A percentile compares a stretch with the other conserved stretches of the same genome.
phyloP scores from a whole-genome alignment of 2,888 invertebrate genomes.

The Loripinus fragilis region DNA sequence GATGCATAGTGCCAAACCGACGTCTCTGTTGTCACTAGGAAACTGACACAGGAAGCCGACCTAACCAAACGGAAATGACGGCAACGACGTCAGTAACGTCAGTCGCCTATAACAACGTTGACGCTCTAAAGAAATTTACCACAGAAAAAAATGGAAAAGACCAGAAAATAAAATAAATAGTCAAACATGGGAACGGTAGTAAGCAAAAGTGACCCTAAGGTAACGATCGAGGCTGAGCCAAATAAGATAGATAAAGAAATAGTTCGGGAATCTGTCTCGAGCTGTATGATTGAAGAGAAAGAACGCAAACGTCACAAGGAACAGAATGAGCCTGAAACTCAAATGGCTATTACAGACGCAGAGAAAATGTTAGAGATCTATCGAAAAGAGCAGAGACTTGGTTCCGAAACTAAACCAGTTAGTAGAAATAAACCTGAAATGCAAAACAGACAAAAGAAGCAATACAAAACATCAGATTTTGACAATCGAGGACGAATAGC shows the following conservation, averaged over 20 bases:
- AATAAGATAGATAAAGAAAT: background rate
- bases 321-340: slow-evolving; percentile 4
- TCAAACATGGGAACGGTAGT: background rate
- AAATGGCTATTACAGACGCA: slow-evolving; percentile 33
- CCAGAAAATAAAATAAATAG: background rate
- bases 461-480: background rate
- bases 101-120: too few species aligned
- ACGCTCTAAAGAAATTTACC: too few species aligned
- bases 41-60: slow-evolving; percentile 2
- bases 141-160: background rate
- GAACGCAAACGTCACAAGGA: background rate
- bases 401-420: background rate
- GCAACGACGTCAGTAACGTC: background rate
- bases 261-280: background rate
- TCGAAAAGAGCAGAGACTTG: slow-evolving; percentile 16
- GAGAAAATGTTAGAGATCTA: slow-evolving; percentile 40
- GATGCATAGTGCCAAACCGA: too few species aligned
- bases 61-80: background rate
- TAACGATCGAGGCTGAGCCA: background rate
- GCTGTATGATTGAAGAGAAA: background rate
- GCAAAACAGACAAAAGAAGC: background rate
- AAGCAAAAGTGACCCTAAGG: background rate
- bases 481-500: background rate
- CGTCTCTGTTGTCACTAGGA: background rate
- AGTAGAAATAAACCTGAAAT: background rate